These are phyloP conservation scores for Diprion similis DNA, from an alignment of 1,140 invertebrate genomes.

Conservation along the genomic window DNA sequence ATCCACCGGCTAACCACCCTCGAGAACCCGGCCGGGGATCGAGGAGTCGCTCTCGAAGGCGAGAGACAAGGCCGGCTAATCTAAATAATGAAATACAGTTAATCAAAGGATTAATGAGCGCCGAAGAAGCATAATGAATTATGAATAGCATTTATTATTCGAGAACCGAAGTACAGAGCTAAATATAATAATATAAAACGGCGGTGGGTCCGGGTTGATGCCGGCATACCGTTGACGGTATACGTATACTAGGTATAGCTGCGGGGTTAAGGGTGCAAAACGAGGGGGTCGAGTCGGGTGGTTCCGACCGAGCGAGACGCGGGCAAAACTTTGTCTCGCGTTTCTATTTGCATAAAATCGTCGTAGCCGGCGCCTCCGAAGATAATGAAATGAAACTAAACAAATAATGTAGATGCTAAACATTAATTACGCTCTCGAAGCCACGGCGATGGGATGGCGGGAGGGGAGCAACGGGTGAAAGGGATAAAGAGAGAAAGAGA, in stretches of 20 bases:
- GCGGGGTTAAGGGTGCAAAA: slow-evolving; percentile 12
- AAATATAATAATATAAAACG: slow-evolving; percentile 12
- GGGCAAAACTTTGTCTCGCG: slow-evolving; percentile 30
- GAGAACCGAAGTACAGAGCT: slow-evolving; percentile 33
- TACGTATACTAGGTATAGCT: background rate
- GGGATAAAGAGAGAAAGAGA: slow-evolving; percentile 15
- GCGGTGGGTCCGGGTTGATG: background rate
- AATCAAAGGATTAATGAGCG: slow-evolving; percentile 55
- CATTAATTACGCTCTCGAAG: slow-evolving; percentile 53
- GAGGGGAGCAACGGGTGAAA: slow-evolving; percentile 17
- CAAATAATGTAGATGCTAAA: slow-evolving; percentile 59
- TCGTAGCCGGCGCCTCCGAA: slow-evolving; percentile 49
- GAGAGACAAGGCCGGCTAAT: slow-evolving; percentile 26
- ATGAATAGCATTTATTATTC: slow-evolving; percentile 54
- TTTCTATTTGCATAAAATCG: slow-evolving; percentile 58
- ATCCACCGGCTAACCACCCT: too few relatives aligned
- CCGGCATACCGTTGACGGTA: background rate
- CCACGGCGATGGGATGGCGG: slow-evolving; percentile 27
- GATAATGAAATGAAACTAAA: slow-evolving; percentile 60
- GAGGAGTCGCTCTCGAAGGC: background rate
- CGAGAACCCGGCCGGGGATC: background rate
- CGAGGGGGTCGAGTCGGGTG: background rate
- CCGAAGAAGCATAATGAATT: slow-evolving; percentile 52
- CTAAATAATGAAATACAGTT: slow-evolving; percentile 51
- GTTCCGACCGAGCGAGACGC: slow-evolving; percentile 19